phyloP scores from a whole-genome alignment of 1,140 invertebrate species.

The Drosophila nigromelanica region DNA sequence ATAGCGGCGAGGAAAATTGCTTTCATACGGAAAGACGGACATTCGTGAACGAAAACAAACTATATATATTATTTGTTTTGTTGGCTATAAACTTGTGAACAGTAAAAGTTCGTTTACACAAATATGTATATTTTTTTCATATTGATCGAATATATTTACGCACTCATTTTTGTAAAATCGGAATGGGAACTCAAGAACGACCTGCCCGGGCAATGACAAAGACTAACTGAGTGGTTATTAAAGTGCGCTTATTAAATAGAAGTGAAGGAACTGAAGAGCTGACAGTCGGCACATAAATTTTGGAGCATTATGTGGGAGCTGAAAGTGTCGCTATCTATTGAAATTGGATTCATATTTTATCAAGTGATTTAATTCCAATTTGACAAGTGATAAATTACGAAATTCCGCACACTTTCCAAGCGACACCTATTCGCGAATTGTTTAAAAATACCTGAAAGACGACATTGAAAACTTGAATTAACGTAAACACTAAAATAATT shows the following conservation, averaged over 20 bases:
- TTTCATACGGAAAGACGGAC: too few species aligned
- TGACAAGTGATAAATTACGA: slow-evolving; percentile 54
- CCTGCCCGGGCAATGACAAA: background rate
- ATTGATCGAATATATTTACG: slow-evolving; percentile 9
- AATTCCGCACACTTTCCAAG: background rate
- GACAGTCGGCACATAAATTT: slow-evolving; percentile 51
- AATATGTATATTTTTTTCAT: background rate
- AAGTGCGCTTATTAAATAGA: slow-evolving; percentile 50
- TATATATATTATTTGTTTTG: too few species aligned
- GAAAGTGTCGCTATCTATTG: slow-evolving; percentile 58
- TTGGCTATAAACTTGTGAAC: too few species aligned
- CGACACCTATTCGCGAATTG: background rate
- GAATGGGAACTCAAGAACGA: background rate
- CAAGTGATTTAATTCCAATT: slow-evolving; percentile 44
- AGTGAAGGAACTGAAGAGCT: background rate
- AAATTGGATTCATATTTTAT: slow-evolving; percentile 48
- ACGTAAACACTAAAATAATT: background rate
- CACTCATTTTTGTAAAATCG: slow-evolving; percentile 35
- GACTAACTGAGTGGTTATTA: slow-evolving; percentile 45
- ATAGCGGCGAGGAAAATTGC: too few species aligned
- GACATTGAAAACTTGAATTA: background rate
- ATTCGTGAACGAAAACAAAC: too few species aligned
- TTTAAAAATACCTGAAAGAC: slow-evolving; percentile 25
- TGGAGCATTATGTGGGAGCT: slow-evolving; percentile 37
- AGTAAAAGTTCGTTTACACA: too few species aligned